Percentiles rank a stretch among this genome's conserved stretches.
Conservation (phyloP, 2,797 vertebrate species). For the Cyclura pinguis region DNA sequence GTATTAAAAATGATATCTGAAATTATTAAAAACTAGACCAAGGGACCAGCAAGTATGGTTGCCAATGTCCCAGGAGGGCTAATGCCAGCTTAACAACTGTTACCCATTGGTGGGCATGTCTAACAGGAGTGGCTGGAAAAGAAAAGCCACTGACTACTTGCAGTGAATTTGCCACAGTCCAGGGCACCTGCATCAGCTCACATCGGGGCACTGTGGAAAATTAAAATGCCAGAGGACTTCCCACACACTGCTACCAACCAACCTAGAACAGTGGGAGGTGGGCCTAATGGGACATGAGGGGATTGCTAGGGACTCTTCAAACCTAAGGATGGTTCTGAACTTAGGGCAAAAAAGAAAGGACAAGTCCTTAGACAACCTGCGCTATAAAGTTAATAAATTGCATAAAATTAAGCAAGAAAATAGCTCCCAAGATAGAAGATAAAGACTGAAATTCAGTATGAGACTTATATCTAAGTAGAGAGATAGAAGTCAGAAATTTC, state of each 20-base stretch:
- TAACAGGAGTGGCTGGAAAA: neutral
- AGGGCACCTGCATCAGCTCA: neutral
- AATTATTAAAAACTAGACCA: neutral
- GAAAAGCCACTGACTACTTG: neutral
- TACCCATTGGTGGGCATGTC: neutral
- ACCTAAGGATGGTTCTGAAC: neutral
- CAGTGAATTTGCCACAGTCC: neutral
- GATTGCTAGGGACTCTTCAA: neutral
- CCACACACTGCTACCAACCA: neutral
- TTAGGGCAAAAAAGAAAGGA: neutral
- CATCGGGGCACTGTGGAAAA: neutral
- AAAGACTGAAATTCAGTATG: too few relatives aligned
- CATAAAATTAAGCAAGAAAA: neutral
- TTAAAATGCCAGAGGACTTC: neutral
- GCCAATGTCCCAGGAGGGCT: neutral
- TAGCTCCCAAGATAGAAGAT: neutral
- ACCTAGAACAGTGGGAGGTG: too few relatives aligned
- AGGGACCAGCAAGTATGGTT: neutral
- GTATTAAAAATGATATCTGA: neutral
- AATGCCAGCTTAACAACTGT: neutral
- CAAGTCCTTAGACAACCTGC: neutral
- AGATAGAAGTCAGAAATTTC: too few relatives aligned
- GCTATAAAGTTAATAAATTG: neutral
- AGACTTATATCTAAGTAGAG: too few relatives aligned
- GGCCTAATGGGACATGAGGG: too few relatives aligned